Evolutionary conservation across 1,140 invertebrate genomes (phyloP).

Genomic region (Eupristina koningsbergeri): DNA sequence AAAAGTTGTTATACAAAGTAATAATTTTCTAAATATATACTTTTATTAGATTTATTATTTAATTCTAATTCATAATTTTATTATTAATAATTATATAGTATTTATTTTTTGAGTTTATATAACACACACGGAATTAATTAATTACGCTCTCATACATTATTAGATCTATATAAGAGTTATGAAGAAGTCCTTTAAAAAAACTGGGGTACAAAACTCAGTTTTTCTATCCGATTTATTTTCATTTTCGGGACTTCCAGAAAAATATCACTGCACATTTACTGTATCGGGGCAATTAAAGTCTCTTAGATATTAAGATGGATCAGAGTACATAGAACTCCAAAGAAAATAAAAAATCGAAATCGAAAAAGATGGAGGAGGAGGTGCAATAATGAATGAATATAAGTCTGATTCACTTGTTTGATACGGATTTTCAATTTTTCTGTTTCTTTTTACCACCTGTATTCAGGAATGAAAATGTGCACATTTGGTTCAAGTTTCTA

Average conservation of each 20-base stretch:
- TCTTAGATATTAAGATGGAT: background rate
- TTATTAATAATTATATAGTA: no score
- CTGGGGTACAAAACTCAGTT: background rate
- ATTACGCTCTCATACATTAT: no score
- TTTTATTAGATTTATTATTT: no score
- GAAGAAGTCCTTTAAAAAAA: conserved; percentile 11
- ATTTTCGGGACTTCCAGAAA: background rate
- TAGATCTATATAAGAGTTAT: background rate
- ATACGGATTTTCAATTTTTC: background rate
- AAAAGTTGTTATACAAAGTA: background rate
- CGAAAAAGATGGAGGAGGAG: background rate
- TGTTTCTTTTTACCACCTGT: background rate
- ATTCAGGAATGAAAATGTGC: background rate
- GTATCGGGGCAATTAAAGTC: conserved; percentile 38
- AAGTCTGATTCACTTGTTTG: conserved; percentile 15
- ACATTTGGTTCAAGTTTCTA: no score
- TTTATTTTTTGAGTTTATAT: no score
- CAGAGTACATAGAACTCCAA: background rate
- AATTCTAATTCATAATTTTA: no score
- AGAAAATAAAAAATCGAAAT: conserved; percentile 44
- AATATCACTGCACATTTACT: background rate
- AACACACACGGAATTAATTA: no score
- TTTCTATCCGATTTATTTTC: conserved; percentile 14
- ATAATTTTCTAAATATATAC: no score
- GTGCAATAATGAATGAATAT: conserved; percentile 27